phyloP scores from a whole-genome alignment of 2,888 invertebrate genomes.

The Eupithecia inturbata region DNA sequence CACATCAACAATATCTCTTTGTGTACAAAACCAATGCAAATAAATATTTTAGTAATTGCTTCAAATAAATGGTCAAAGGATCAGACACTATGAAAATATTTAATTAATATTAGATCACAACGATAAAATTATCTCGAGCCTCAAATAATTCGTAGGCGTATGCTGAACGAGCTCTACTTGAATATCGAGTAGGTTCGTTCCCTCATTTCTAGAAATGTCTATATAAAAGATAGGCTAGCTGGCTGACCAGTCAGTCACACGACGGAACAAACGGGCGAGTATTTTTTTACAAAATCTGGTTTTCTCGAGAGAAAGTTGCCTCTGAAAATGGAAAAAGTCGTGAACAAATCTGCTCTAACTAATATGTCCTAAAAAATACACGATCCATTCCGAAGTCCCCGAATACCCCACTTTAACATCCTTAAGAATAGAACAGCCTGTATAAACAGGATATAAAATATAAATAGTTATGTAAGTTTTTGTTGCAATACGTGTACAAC shows the following conservation, averaged over 20 bases:
- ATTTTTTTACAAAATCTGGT: background rate
- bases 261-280: background rate
- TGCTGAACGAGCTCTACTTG: slow-evolving; percentile 12
- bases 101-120: slow-evolving; percentile 29
- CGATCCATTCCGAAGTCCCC: background rate
- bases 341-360: background rate
- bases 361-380: background rate
- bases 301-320: background rate
- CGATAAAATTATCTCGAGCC: slow-evolving; percentile 26
- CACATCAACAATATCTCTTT: slow-evolving; percentile 10
- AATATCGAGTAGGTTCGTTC: slow-evolving; percentile 7
- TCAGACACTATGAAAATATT: slow-evolving; percentile 23
- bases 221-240: background rate
- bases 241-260: background rate
- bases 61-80: slow-evolving; percentile 23
- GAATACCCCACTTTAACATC: too few relatives aligned
- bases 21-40: slow-evolving; percentile 5
- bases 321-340: background rate
- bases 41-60: slow-evolving; percentile 7
- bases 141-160: slow-evolving; percentile 13
- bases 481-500: background rate
- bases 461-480: background rate
- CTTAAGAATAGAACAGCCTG: too few relatives aligned
- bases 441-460: too few relatives aligned
- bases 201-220: slow-evolving; percentile 14